phyloP scores from a whole-genome alignment of 2,888 invertebrate genomes.

The Pediacus dermestoides region DNA sequence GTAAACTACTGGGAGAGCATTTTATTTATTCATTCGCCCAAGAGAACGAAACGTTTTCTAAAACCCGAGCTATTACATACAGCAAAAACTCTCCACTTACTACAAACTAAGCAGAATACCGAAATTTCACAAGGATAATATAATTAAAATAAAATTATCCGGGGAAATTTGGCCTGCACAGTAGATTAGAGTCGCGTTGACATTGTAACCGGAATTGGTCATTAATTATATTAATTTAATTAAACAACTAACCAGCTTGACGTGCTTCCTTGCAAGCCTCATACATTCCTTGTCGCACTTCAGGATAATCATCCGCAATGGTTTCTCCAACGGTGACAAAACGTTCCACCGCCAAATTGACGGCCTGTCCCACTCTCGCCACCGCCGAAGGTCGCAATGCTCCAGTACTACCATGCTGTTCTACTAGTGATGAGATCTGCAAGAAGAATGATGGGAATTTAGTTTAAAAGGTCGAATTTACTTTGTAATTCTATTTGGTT shows the following conservation, averaged over 20 bases:
- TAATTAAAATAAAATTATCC: too few species aligned
- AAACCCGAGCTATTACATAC: too few species aligned
- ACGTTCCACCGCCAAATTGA: constrained; percentile 94
- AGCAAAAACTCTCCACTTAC: too few species aligned
- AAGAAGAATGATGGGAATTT: constrained; percentile 39
- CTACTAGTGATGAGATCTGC: constrained; percentile 89
- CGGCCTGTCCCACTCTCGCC: constrained; percentile 91
- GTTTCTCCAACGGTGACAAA: constrained; percentile 98
- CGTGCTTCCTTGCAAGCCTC: constrained; percentile 97
- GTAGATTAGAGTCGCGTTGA: too few species aligned
- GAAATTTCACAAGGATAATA: too few species aligned
- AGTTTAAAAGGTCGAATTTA: neutral
- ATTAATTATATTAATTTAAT: too few species aligned
- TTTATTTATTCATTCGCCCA: too few species aligned
- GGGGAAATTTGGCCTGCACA: too few species aligned
- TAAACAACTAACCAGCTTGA: constrained; percentile 70
- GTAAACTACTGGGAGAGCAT: too few species aligned
- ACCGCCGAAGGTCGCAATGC: constrained; percentile 72
- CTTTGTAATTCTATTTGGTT: neutral
- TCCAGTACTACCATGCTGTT: constrained; percentile 60
- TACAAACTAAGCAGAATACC: too few species aligned
- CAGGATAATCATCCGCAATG: constrained; percentile 96
- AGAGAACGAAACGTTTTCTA: too few species aligned
- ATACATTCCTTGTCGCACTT: constrained; percentile 96
- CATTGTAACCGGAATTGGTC: too few species aligned